Percentiles rank a stretch among this genome's conserved stretches.
These are phyloP conservation scores for Caenorhabditis zanzibari DNA, from an alignment of 2,888 invertebrate genomes.

Conservation along the genomic window DNA sequence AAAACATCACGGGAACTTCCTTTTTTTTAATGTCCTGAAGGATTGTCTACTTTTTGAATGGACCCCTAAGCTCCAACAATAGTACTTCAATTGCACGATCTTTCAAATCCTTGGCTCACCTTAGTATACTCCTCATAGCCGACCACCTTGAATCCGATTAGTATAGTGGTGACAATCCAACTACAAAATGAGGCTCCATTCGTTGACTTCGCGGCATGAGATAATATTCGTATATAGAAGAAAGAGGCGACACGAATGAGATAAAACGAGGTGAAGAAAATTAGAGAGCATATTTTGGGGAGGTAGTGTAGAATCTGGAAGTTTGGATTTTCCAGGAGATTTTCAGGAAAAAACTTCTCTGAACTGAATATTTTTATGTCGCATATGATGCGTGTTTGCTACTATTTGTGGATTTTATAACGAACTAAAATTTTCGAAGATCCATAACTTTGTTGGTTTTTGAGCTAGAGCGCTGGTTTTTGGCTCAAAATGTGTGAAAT, in stretches of 20 bases:
- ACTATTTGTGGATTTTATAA: no score
- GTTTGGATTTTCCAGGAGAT: background rate
- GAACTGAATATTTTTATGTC: no score
- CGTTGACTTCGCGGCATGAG: background rate
- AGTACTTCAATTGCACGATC: no score
- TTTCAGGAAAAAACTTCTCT: background rate
- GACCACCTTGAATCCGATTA: conserved; percentile 23
- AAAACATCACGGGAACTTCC: no score
- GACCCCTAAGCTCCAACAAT: no score
- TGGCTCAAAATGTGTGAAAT: no score
- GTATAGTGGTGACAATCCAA: conserved; percentile 36
- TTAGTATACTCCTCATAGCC: conserved; percentile 31
- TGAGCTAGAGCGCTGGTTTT: no score
- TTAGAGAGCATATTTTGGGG: conserved; percentile 14
- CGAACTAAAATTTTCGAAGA: no score
- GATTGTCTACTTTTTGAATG: no score
- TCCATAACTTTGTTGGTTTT: no score
- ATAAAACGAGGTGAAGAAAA: conserved; percentile 37
- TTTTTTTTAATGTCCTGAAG: no score
- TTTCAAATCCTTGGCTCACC: conserved; percentile 8
- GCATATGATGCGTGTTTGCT: no score
- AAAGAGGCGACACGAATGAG: background rate
- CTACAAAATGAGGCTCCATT: background rate
- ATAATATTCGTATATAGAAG: conserved; percentile 10
- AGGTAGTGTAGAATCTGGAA: conserved; percentile 27